phyloP scores from a whole-genome alignment of 2,888 invertebrate species.

The Heliconius charithonia region DNA sequence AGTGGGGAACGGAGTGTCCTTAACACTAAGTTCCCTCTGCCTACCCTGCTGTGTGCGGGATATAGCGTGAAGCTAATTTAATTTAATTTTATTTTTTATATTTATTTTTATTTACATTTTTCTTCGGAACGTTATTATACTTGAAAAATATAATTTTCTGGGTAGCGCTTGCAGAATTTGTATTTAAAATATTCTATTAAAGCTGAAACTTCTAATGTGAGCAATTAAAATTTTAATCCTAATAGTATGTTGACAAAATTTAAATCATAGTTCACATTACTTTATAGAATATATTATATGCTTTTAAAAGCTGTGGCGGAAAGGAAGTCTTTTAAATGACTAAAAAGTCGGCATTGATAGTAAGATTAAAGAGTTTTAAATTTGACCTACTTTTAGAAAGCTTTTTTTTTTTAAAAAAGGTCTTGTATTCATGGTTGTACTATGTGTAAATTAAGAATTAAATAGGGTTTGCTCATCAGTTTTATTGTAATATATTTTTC shows the following conservation, averaged over 20 bases:
- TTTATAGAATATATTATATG: not conserved
- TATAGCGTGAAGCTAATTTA: no score
- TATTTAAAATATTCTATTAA: constrained; percentile 5
- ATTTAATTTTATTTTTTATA: no score
- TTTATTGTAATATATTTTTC: not conserved
- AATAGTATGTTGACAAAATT: constrained; percentile 19
- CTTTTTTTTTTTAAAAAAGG: no score
- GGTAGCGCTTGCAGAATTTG: not conserved
- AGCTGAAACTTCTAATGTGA: constrained; percentile 1
- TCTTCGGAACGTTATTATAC: constrained; percentile 14
- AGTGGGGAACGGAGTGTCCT: no score
- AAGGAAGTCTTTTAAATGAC: constrained; percentile 7
- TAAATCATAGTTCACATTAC: not conserved
- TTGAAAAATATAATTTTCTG: constrained; percentile 1
- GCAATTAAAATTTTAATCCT: constrained; percentile 22
- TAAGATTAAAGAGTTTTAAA: not conserved
- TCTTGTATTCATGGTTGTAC: not conserved
- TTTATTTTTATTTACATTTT: constrained; percentile 8
- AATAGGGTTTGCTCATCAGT: not conserved
- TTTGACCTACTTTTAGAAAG: not conserved
- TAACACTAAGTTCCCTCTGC: no score
- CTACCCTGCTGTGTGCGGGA: no score
- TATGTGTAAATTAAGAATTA: not conserved
- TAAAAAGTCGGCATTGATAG: constrained; percentile 7
- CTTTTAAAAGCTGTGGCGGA: not conserved